Evolutionary conservation across 2,888 invertebrate genomes (phyloP).

Genomic region (Matsumyia berberina): DNA sequence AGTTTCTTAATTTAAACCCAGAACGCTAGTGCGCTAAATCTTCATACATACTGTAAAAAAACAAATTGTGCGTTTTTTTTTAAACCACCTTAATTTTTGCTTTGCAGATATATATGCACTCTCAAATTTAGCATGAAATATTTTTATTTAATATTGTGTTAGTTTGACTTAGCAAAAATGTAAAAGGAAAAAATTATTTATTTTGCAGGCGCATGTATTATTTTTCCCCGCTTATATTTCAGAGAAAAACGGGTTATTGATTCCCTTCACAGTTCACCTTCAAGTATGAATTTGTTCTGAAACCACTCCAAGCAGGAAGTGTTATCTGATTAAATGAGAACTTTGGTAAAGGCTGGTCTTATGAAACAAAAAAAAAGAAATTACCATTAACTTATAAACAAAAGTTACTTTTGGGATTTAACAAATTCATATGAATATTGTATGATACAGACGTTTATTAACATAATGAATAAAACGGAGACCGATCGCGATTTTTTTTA

Average conservation of each 20-base stretch:
- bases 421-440: slow-evolving; percentile 39
- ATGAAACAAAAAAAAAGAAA: slow-evolving; percentile 26
- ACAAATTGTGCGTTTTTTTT: too few species aligned
- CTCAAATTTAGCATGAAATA: too few species aligned
- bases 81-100: too few species aligned
- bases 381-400: slow-evolving; percentile 31
- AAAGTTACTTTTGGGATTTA: slow-evolving; percentile 27
- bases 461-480: slow-evolving; percentile 30
- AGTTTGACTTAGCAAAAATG: too few species aligned
- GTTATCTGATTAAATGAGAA: slow-evolving; percentile 31
- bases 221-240: neutral
- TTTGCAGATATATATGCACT: too few species aligned
- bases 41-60: too few species aligned
- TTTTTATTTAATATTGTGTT: too few species aligned
- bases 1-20: too few species aligned
- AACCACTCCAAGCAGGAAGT: slow-evolving; percentile 38
- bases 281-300: slow-evolving; percentile 27
- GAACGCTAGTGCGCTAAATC: too few species aligned
- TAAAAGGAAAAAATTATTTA: too few species aligned
- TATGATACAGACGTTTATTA: slow-evolving; percentile 14
- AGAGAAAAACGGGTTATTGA: slow-evolving; percentile 31
- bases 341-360: slow-evolving; percentile 18
- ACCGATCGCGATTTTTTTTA: slow-evolving; percentile 32
- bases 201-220: neutral
- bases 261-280: slow-evolving; percentile 36